Conservation (phyloP, 2,888 invertebrate species). For the Sminthurides aquaticus region DNA sequence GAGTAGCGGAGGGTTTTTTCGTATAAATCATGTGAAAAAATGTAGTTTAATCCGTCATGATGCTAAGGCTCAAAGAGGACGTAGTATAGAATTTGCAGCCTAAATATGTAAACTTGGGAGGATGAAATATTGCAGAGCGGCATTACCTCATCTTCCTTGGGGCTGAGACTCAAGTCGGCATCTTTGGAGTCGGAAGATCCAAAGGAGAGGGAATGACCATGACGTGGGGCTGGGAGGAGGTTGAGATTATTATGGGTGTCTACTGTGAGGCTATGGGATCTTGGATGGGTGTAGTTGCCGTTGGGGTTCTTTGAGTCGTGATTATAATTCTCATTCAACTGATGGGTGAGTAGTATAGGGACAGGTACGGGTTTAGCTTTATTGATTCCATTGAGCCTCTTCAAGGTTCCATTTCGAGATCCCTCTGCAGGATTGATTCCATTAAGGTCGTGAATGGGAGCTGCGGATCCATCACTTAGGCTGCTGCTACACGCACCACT, state of each 20-base stretch:
- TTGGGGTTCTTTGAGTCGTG: not conserved
- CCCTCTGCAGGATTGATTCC: constrained; percentile 11
- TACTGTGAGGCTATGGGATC: constrained; percentile 27
- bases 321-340: not conserved
- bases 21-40: too few species aligned
- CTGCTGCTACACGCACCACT: constrained; percentile 24
- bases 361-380: constrained; percentile 31
- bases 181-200: not conserved
- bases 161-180: not conserved
- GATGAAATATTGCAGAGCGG: too few species aligned
- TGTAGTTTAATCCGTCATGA: too few species aligned
- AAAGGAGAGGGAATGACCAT: not conserved
- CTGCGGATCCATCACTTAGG: constrained; percentile 22
- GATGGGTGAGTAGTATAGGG: constrained; percentile 20
- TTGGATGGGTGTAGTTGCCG: constrained; percentile 12
- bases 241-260: constrained; percentile 23
- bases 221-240: constrained; percentile 12
- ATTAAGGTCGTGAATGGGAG: constrained; percentile 20
- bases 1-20: too few species aligned
- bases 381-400: constrained; percentile 22
- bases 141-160: constrained; percentile 1
- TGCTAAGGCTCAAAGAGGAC: too few species aligned
- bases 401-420: constrained; percentile 19
- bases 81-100: too few species aligned
- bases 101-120: too few species aligned